A percentile compares a stretch with the other conserved stretches of the same genome.
These are phyloP conservation scores for Camelus dromedarius DNA, from an alignment of 2,113 vertebrate genomes.

Conservation along the genomic window DNA sequence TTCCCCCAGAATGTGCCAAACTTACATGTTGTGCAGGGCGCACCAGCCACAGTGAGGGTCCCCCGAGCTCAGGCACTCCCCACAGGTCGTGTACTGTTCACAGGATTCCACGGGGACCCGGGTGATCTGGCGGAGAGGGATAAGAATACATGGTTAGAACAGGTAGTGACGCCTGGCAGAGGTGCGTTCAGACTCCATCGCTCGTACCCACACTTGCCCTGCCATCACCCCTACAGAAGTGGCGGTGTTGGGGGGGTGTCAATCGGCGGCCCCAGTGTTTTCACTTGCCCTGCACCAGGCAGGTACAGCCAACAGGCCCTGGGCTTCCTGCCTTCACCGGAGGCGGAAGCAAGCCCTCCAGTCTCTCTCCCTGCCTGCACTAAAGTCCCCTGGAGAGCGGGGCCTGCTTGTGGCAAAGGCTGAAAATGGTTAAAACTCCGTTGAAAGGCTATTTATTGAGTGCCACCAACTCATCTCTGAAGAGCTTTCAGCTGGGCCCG, in stretches of 20 bases:
- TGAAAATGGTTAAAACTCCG: constrained; percentile 66
- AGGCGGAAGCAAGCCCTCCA: not conserved
- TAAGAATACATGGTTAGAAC: not conserved
- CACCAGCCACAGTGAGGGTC: constrained; percentile 99
- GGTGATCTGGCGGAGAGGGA: constrained; percentile 89
- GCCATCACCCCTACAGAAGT: not conserved
- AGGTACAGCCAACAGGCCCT: not conserved
- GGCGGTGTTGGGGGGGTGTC: fast-evolving
- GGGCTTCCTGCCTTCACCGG: not conserved
- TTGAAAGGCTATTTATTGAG: constrained; percentile 64
- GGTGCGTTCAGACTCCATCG: not conserved
- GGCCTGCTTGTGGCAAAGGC: not conserved
- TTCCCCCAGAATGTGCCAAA: constrained; percentile 64
- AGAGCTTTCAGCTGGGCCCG: constrained; percentile 80
- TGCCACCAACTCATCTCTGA: constrained; percentile 62
- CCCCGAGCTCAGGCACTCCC: constrained; percentile 97
- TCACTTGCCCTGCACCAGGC: not conserved
- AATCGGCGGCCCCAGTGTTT: too few relatives aligned
- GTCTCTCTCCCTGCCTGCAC: not conserved
- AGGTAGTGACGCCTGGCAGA: not conserved
- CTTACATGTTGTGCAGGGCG: constrained; percentile 97
- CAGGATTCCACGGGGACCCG: constrained; percentile 97
- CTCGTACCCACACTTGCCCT: too few relatives aligned
- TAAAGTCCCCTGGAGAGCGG: not conserved
- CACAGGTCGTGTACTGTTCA: constrained; percentile 96